phyloP scores from a whole-genome alignment of 2,797 vertebrate species.

The Megaceryle alcyon region DNA sequence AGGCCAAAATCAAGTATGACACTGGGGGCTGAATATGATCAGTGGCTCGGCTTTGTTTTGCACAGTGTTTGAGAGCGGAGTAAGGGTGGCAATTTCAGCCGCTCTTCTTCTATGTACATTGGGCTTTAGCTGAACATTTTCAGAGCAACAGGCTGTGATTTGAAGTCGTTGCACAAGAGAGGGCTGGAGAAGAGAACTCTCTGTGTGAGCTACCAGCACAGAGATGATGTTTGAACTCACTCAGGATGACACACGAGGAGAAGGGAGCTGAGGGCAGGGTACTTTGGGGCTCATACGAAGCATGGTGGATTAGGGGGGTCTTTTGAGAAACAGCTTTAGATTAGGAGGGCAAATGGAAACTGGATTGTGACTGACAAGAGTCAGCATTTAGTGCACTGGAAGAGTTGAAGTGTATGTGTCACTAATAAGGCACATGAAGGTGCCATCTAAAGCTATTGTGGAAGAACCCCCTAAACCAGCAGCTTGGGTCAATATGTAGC shows the following conservation, averaged over 20 bases:
- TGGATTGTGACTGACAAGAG: background rate
- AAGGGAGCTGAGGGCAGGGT: background rate
- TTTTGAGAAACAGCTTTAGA: background rate
- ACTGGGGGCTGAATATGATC: background rate
- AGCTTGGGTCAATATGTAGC: background rate
- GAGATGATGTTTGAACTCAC: background rate
- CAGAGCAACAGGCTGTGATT: accelerated
- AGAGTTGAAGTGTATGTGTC: background rate
- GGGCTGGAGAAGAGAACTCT: background rate
- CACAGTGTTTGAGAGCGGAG: background rate
- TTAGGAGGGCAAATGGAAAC: background rate
- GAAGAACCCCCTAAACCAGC: background rate
- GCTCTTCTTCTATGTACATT: background rate
- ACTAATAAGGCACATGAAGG: background rate
- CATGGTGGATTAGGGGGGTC: background rate
- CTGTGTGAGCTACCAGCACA: background rate
- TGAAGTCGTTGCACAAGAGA: background rate
- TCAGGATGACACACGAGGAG: background rate
- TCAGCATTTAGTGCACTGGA: background rate
- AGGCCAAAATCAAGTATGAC: background rate
- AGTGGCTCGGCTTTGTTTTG: background rate
- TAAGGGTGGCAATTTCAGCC: background rate
- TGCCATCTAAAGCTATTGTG: background rate
- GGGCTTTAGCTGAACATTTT: background rate
- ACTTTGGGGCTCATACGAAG: background rate